Base-by-base conservation (phyloP, 2,113 vertebrate genomes). In the Dascyllus trimaculatus region DNA sequence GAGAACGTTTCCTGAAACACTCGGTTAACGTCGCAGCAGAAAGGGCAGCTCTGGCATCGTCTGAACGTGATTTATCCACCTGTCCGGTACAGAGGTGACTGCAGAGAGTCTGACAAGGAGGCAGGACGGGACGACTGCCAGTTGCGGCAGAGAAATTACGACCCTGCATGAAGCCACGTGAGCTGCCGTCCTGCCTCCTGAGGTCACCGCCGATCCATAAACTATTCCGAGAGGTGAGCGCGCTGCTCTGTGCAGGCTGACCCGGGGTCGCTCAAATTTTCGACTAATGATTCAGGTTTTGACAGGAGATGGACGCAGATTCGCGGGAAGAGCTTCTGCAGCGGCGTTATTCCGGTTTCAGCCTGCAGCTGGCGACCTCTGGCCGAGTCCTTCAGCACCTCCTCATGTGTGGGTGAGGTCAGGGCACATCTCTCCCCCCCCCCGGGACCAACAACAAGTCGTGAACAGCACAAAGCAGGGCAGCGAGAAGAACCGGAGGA, bases 201-300 rank as follows among this genome's bases (percentile, higher is more conserved):
- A 73, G 76, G 76, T 82, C 67, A 22, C 26, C 0, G 40, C 18
- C 57, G 1, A 32, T 51, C 75, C 71, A 69, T 82, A 82, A 80
- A 82, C 1, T 61, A 38, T 9, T 35, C 52, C 15, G 60, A 26
- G 68, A 54, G 38, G 59, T 11, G n/a, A 59, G 25, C 24, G 2
- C 46, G 46, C 45, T 15, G 59, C 77, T 40, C 76, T 14, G n/a
- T 22, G 59, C 1, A 17, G 46, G 19, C 53, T 46, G 52, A 48
- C 80, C 66, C 11, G 0, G 40, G 71, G 63, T 83, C 72, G 38
- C 25, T 58, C 45, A 64, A 43, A 78, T 75, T 0, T 40, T 74
- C 38, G 0, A 18, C 75, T 63, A n/a, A 64, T 69, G 49, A 72
- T 35, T 35, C 32, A 1, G 5, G 11, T 46, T 26, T 15, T 25